Evolutionary conservation across 2,797 vertebrate genomes (phyloP), one percentile per base, ranked within the genome.

Genomic region (Chiloscyllium punctatum): DNA sequence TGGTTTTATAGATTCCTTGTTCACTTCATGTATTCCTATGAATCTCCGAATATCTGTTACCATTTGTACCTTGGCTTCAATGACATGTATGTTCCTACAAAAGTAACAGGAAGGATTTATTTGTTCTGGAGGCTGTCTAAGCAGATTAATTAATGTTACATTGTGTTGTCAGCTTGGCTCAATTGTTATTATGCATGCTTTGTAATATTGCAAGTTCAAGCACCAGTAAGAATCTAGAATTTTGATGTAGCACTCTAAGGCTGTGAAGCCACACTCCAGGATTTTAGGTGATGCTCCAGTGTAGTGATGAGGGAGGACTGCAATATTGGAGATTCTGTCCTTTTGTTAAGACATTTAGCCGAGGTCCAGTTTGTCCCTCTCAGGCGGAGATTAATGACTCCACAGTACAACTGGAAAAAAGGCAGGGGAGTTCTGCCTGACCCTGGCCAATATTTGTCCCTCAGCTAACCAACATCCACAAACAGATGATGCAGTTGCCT

Each of bases 121-220:
- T 72, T 74, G 94, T 94, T 42, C 94, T 74, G 69, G 37, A 51
- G 27, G 6, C 4, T 94, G 94, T 30, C 15, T 53, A 27, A 94
- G 69, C 94, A 94, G 69, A 94, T 71, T 94, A 74, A 94, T 51
- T 74, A 68, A 74, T 30, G 94, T 25, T 71, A 51, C 68, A 94
- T 51, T 94, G 92, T 94, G 62, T 68, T 69, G 62, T 66, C 90
- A 42, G 62, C 62, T 69, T 66, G 57, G 88, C 33, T 66, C 57
- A n/a, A 33, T 66, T 91, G 33, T 16, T 68, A 37, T 62, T 62
- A 23, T 4, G 18, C 79, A 42, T 48, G 37, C 18, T 25, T 84
- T 84, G 82, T 84, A 25, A 48, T 21, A 42, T 84, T 84, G 37
- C 25, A 18, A 82, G 79, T 37, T 82, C n/a, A 42, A 82, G n/a